Conservation (phyloP, 1,140 invertebrate species). For the Drosophila lini region DNA sequence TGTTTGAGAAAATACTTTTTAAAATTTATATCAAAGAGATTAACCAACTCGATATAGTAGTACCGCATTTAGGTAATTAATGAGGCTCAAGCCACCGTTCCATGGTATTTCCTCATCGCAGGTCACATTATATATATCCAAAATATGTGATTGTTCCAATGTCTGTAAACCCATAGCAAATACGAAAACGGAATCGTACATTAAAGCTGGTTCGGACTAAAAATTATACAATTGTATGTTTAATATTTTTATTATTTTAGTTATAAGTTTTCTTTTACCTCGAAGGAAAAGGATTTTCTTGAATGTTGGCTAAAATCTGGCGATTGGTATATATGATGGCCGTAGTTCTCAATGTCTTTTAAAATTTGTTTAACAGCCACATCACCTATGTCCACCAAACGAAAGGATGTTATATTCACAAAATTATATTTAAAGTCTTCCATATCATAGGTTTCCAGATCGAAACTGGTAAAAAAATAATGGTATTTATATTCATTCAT, state of each 20-base stretch:
- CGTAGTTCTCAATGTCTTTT: constrained; percentile 90
- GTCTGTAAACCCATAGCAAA: constrained; percentile 93
- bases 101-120: constrained; percentile 93
- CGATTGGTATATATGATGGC: constrained; percentile 22
- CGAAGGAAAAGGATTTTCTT: constrained; percentile 40
- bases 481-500: constrained; percentile 98
- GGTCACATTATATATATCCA: constrained; percentile 90
- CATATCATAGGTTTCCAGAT: constrained; percentile 95
- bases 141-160: constrained; percentile 86
- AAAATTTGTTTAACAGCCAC: constrained; percentile 90
- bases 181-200: constrained; percentile 95
- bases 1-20: constrained; percentile 11
- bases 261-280: constrained; percentile 30
- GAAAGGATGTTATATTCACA: constrained; percentile 96
- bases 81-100: constrained; percentile 93
- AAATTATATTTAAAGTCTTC: constrained; percentile 97
- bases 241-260: background rate
- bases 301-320: constrained; percentile 7
- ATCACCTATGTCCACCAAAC: constrained; percentile 92
- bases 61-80: constrained; percentile 96
- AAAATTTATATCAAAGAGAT: background rate
- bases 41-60: background rate
- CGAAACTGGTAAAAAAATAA: constrained; percentile 96
- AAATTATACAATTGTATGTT: constrained; percentile 38
- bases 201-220: constrained; percentile 95